These are phyloP conservation scores for Microcebus jonahi DNA, from an alignment of 2,113 vertebrate genomes.

Conservation along the genomic window DNA sequence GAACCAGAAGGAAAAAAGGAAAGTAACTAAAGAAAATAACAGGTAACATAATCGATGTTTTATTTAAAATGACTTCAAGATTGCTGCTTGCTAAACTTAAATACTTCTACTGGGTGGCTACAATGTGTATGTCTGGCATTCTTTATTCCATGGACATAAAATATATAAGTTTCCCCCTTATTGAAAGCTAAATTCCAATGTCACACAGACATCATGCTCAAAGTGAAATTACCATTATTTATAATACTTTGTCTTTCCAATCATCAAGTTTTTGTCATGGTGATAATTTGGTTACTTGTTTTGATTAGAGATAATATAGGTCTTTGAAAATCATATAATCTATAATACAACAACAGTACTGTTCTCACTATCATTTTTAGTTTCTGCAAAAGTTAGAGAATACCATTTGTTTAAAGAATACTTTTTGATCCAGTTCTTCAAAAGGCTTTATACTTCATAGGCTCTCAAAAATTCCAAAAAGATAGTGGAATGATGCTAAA, in stretches of 20 bases:
- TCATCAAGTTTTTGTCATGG: constrained; percentile 5
- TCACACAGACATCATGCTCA: constrained; percentile 15
- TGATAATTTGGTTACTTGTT: constrained; percentile 22
- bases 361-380: background rate
- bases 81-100: constrained; percentile 75
- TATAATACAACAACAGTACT: background rate
- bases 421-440: background rate
- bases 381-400: background rate
- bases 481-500: background rate
- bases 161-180: constrained; percentile 27
- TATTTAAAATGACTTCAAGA: constrained; percentile 69
- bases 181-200: background rate
- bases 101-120: constrained; percentile 82
- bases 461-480: constrained; percentile 19
- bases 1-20: constrained; percentile 42
- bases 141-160: background rate
- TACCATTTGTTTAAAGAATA: background rate
- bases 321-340: background rate
- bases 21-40: constrained; percentile 74
- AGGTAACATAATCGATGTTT: constrained; percentile 70
- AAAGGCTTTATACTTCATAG: background rate
- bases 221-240: constrained; percentile 44
- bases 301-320: background rate
- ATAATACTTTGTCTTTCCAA: background rate
- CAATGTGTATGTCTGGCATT: constrained; percentile 43